These are phyloP conservation scores for Protophormia terraenovae DNA, from an alignment of 2,888 invertebrate genomes.

Conservation along the genomic window DNA sequence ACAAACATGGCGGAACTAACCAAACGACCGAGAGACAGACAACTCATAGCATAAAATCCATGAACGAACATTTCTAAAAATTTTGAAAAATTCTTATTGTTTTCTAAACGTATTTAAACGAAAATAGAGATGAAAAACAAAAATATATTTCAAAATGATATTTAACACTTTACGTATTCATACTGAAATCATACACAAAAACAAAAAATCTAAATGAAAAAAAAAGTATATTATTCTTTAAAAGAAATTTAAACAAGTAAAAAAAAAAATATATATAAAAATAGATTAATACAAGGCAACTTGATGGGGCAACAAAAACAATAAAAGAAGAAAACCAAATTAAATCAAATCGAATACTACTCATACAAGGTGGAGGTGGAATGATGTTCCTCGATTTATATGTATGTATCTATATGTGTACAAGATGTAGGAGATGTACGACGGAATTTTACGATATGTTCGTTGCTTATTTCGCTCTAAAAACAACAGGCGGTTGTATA, in stretches of 20 bases:
- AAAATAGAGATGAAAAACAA: slow-evolving; percentile 16
- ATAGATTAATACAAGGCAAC: slow-evolving; percentile 67
- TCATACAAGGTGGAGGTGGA: slow-evolving; percentile 67
- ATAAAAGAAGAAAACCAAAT: neutral
- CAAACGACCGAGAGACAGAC: neutral
- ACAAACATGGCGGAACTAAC: slow-evolving; percentile 58
- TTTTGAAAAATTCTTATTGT: slow-evolving; percentile 27
- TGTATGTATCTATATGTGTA: slow-evolving; percentile 5
- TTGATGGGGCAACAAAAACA: slow-evolving; percentile 35
- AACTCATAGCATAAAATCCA: slow-evolving; percentile 65
- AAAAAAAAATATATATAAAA: slow-evolving; percentile 57
- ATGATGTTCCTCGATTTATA: slow-evolving; percentile 45
- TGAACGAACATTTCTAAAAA: slow-evolving; percentile 42
- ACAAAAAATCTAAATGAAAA: slow-evolving; percentile 3
- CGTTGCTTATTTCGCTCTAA: slow-evolving; percentile 15
- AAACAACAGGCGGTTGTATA: slow-evolving; percentile 60
- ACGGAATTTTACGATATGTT: slow-evolving; percentile 8
- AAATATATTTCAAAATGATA: slow-evolving; percentile 75
- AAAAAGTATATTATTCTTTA: slow-evolving; percentile 73
- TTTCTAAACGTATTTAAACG: slow-evolving; percentile 2
- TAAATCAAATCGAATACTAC: slow-evolving; percentile 28
- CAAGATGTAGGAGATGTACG: slow-evolving; percentile 18
- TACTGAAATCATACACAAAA: slow-evolving; percentile 29
- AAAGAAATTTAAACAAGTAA: slow-evolving; percentile 29
- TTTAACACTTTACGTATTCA: slow-evolving; percentile 76